phyloP scores from a whole-genome alignment of 2,888 invertebrate genomes.

The Limnephilus marmoratus region DNA sequence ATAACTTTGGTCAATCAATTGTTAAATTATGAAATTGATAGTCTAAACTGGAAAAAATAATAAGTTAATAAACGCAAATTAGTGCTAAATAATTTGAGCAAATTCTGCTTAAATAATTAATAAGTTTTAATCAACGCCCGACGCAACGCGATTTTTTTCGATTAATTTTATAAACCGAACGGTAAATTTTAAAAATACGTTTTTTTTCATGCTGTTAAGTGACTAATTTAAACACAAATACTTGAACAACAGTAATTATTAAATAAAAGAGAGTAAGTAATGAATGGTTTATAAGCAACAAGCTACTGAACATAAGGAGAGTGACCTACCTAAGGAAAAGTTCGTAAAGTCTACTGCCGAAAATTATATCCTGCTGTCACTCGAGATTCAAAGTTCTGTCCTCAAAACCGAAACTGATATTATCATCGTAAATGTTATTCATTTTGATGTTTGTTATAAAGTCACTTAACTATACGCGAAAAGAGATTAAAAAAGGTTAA shows the following conservation, averaged over 20 bases:
- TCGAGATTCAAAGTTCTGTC: constrained; percentile 45
- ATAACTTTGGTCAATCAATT: neutral
- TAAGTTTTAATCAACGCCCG: neutral
- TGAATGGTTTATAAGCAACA: neutral
- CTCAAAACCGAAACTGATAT: neutral
- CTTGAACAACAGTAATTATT: neutral
- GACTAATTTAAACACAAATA: neutral
- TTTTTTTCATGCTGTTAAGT: neutral
- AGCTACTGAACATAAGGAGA: neutral
- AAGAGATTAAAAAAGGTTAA: neutral
- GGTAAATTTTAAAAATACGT: neutral
- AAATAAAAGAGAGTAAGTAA: neutral
- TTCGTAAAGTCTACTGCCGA: constrained; percentile 47
- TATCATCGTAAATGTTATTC: neutral
- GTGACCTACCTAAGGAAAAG: constrained; percentile 45
- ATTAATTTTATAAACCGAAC: neutral
- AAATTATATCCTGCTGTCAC: constrained; percentile 33
- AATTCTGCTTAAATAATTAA: neutral
- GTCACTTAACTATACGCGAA: neutral
- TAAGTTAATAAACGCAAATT: neutral
- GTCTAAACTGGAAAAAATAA: neutral
- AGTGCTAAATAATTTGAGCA: neutral
- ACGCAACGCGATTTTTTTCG: neutral
- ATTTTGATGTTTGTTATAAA: neutral
- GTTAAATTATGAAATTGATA: neutral